phyloP scores from a whole-genome alignment of 2,797 vertebrate genomes.

The Danio aesculapii region DNA sequence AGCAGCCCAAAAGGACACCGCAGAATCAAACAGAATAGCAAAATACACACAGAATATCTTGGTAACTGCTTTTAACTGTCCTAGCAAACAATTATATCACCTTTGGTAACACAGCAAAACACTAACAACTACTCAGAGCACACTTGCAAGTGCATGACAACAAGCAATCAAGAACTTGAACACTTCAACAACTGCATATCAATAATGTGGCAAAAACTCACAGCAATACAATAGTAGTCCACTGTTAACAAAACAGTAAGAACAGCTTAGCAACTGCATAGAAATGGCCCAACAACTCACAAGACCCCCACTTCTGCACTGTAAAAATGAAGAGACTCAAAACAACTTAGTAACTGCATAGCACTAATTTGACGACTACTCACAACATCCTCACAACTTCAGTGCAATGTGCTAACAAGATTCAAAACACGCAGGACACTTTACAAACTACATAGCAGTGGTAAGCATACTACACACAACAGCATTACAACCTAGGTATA shows the following conservation, averaged over 20 bases:
- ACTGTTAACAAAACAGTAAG: too few species aligned
- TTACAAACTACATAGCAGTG: background rate
- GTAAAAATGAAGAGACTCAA: too few species aligned
- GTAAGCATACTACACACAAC: background rate
- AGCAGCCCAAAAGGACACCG: background rate
- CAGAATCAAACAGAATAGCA: background rate
- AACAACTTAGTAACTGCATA: background rate
- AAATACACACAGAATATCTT: background rate
- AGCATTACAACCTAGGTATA: background rate
- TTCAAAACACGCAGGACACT: background rate
- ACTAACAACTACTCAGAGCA: background rate
- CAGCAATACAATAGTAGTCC: too few species aligned
- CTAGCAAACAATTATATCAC: background rate
- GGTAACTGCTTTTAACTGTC: background rate
- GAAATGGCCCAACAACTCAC: too few species aligned
- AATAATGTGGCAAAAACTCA: too few species aligned
- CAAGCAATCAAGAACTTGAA: too few species aligned
- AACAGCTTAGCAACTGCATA: too few species aligned
- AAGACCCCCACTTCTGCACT: too few species aligned
- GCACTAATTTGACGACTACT: background rate
- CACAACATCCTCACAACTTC: background rate
- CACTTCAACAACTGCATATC: too few species aligned
- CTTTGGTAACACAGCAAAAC: background rate
- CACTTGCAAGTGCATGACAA: too few species aligned
- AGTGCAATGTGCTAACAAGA: background rate